Conservation (phyloP, 2,797 vertebrate genomes). For the Hemibagrus guttatus region DNA sequence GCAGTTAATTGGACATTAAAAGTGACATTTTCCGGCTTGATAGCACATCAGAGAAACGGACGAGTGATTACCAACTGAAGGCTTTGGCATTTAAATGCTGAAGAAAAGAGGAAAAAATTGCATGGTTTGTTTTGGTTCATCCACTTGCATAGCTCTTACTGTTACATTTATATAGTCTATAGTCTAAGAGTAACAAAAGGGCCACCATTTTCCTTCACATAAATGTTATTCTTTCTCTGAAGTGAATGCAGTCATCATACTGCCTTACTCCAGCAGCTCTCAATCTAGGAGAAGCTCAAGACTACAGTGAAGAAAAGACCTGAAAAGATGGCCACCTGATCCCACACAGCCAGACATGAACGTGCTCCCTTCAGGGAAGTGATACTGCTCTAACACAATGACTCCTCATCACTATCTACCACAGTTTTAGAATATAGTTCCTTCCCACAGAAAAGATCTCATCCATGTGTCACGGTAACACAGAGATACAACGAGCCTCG, state of each 20-base stretch:
- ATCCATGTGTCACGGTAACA: background rate
- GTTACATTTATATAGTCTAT: background rate
- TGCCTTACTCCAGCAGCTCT: background rate
- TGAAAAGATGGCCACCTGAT: background rate
- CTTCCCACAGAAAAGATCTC: background rate
- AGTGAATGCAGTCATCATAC: background rate
- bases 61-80: conserved; percentile 35
- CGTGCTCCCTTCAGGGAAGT: background rate
- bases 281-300: background rate
- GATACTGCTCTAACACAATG: background rate
- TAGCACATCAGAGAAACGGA: conserved; percentile 6
- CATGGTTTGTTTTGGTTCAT: background rate
- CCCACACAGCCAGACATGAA: background rate
- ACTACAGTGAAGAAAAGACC: background rate
- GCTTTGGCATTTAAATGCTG: conserved; percentile 44
- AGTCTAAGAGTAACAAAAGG: background rate
- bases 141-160: background rate
- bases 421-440: background rate
- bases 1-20: conserved; percentile 47
- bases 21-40: conserved; percentile 48
- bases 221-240: background rate
- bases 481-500: background rate
- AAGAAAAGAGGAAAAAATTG: background rate
- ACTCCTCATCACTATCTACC: background rate
- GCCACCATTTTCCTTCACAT: background rate